These are phyloP conservation scores for Ondatra zibethicus DNA, from an alignment of 2,113 vertebrate species.

Conservation along the genomic window DNA sequence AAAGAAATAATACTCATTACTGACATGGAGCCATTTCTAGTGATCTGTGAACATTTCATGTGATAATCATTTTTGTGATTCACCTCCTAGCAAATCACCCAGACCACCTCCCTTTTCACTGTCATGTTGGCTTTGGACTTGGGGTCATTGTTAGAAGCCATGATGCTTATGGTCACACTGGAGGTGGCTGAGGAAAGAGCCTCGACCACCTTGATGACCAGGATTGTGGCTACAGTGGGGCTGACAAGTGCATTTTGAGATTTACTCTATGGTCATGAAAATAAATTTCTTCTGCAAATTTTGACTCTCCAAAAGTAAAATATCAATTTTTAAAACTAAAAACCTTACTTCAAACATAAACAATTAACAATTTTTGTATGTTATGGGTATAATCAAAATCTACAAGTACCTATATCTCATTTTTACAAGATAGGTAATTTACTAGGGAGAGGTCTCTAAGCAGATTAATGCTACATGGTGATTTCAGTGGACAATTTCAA, in stretches of 20 bases:
- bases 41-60: not conserved
- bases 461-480: not conserved
- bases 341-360: not conserved
- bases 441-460: not conserved
- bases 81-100: too few species aligned
- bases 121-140: not conserved
- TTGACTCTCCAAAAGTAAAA: not conserved
- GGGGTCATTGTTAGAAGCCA: not conserved
- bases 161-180: not conserved
- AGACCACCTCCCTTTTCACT: not conserved
- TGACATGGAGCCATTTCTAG: not conserved
- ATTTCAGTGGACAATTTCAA: not conserved
- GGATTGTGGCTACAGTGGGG: too few species aligned
- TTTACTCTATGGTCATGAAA: too few species aligned
- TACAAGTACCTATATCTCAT: not conserved
- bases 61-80: not conserved
- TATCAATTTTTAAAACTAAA: not conserved
- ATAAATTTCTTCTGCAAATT: not conserved
- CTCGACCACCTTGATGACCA: not conserved
- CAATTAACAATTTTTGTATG: not conserved
- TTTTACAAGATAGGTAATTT: not conserved
- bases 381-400: not conserved
- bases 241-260: not conserved
- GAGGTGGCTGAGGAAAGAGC: not conserved
- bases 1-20: not conserved